A percentile compares a stretch with the other conserved stretches of the same genome.
These are phyloP conservation scores for Myiotriccus ornatus DNA, from an alignment of 2,797 vertebrate species.

Conservation along the genomic window DNA sequence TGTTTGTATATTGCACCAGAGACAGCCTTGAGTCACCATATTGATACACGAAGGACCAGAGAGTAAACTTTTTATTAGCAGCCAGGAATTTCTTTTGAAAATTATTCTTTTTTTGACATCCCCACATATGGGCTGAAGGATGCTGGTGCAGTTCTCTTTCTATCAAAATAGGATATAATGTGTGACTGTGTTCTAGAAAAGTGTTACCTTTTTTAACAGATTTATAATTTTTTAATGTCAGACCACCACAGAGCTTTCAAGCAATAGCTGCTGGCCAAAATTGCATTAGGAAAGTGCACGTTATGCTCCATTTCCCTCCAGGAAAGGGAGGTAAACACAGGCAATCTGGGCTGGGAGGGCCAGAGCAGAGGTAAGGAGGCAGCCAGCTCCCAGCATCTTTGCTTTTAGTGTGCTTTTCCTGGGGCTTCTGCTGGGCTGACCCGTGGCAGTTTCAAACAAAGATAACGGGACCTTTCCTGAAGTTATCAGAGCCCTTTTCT, in stretches of 20 bases:
- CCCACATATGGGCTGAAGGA: conserved; percentile 53
- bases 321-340: conserved; percentile 11
- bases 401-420: not conserved
- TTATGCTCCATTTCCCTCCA: conserved; percentile 48
- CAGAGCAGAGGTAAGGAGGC: not conserved
- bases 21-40: conserved; percentile 2
- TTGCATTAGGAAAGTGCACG: conserved; percentile 24
- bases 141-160: conserved; percentile 49
- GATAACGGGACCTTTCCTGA: not conserved
- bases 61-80: conserved; percentile 33
- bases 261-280: conserved; percentile 49
- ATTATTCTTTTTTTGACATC: conserved; percentile 41
- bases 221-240: conserved; percentile 65
- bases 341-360: not conserved
- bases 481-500: not conserved
- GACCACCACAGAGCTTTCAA: conserved; percentile 54
- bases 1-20: not conserved
- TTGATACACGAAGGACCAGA: conserved; percentile 20
- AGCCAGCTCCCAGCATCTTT: not conserved
- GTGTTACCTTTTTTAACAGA: conserved; percentile 61
- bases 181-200: conserved; percentile 59
- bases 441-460: not conserved
- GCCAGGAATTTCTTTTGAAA: conserved; percentile 43
- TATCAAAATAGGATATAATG: conserved; percentile 56
- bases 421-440: not conserved